Percentiles rank a stretch among this genome's conserved stretches.
Conservation (phyloP, 2,113 vertebrate species). For the Coregonus clupeaformis region DNA sequence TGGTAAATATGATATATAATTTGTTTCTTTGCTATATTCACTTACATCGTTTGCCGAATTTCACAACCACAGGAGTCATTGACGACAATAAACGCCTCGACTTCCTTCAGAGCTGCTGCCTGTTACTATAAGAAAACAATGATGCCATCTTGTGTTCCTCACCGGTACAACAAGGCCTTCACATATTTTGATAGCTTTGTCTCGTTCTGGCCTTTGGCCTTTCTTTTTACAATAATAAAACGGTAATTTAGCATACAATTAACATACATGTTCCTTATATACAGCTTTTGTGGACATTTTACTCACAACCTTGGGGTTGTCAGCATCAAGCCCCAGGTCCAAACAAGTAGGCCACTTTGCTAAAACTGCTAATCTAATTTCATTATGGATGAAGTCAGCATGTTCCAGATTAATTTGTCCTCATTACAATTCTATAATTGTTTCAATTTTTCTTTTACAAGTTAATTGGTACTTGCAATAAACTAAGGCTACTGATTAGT, state of each 20-base stretch:
- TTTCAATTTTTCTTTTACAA: constrained; percentile 36
- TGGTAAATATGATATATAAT: neutral
- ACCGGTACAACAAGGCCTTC: constrained; percentile 28
- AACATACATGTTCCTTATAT: no score
- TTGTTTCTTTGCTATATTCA: neutral
- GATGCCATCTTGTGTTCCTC: constrained; percentile 62
- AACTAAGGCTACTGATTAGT: constrained; percentile 49
- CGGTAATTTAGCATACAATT: no score
- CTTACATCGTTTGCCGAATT: neutral
- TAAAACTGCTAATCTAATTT: constrained; percentile 7
- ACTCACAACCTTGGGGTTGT: no score
- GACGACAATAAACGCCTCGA: constrained; percentile 25
- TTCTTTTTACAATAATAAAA: no score
- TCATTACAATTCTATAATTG: constrained; percentile 40
- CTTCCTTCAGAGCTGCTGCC: neutral
- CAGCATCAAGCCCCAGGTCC: no score
- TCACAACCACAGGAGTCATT: neutral
- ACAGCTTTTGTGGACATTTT: no score
- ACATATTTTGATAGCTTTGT: neutral
- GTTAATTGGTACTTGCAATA: constrained; percentile 43
- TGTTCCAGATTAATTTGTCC: constrained; percentile 45
- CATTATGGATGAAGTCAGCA: constrained; percentile 23
- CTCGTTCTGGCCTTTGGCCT: no score
- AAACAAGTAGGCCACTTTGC: no score
- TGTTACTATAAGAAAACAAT: constrained; percentile 29